A percentile compares a stretch with the other conserved stretches of the same genome.
phyloP scores from a whole-genome alignment of 2,113 vertebrate species.

The Cyanocitta stelleri region DNA sequence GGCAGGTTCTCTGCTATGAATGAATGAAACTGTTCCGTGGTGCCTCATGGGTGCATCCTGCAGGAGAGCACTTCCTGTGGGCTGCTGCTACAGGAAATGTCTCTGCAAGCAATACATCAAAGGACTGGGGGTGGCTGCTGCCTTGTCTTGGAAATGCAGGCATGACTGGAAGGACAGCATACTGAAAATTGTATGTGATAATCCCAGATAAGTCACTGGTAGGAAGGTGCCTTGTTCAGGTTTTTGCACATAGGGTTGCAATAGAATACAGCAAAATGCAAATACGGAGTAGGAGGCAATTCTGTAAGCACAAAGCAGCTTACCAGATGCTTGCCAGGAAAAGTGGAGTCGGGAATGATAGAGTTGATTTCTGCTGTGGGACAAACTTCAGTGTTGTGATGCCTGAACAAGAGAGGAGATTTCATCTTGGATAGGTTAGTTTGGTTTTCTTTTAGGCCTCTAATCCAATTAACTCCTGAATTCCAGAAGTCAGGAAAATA shows the following conservation, averaged over 20 bases:
- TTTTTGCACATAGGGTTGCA: background rate
- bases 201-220: background rate
- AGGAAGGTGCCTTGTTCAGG: background rate
- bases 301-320: background rate
- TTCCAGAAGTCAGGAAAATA: background rate
- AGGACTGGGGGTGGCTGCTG: background rate
- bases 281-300: background rate
- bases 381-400: background rate
- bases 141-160: background rate
- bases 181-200: background rate
- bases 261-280: background rate
- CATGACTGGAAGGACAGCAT: background rate
- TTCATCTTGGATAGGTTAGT: background rate
- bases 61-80: background rate
- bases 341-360: background rate
- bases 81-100: background rate
- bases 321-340: background rate
- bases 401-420: background rate
- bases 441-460: background rate
- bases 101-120: fast-evolving
- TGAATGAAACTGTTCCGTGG: background rate
- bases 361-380: background rate
- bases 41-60: background rate
- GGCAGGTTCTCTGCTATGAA: background rate
- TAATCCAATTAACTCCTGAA: background rate